A percentile compares a stretch with the other conserved stretches of the same genome.
These are phyloP conservation scores for Tetanocera ferruginea DNA, from an alignment of 2,888 invertebrate species.

Conservation along the genomic window DNA sequence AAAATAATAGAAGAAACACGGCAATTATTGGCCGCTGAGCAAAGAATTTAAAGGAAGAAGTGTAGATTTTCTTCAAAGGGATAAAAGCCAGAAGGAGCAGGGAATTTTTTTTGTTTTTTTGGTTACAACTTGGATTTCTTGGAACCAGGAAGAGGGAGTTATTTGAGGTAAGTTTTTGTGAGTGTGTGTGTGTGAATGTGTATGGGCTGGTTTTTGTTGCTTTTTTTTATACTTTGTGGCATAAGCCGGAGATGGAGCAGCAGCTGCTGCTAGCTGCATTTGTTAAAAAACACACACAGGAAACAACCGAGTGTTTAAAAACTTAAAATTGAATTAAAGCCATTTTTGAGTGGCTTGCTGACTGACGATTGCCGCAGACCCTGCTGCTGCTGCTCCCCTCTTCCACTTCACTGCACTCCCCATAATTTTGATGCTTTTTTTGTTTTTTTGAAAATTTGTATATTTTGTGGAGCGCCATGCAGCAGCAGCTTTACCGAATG, in stretches of 20 bases:
- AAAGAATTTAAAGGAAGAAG: constrained; percentile 14
- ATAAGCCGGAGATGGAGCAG: neutral
- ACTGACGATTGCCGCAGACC: neutral
- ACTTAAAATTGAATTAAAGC: constrained; percentile 16
- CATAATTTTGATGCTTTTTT: neutral
- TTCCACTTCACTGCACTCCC: neutral
- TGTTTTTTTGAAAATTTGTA: neutral
- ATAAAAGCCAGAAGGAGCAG: neutral
- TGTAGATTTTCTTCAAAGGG: constrained; percentile 15
- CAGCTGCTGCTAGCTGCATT: neutral
- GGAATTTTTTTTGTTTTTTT: constrained; percentile 9
- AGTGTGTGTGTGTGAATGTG: neutral
- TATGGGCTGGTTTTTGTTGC: neutral
- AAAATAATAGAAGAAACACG: constrained; percentile 13
- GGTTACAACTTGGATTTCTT: neutral
- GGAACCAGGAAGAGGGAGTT: constrained; percentile 12
- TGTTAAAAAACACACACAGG: constrained; percentile 7
- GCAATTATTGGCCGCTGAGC: neutral
- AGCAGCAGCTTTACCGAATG: neutral
- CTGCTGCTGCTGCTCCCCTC: neutral
- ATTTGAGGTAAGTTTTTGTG: constrained; percentile 26
- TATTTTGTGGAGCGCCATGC: neutral
- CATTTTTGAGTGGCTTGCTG: constrained; percentile 6
- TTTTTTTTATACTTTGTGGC: neutral
- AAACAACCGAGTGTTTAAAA: constrained; percentile 12